A percentile compares a stretch with the other conserved stretches of the same genome.
phyloP scores from a whole-genome alignment of 1,140 invertebrate species.

The Euglossa dilemma region DNA sequence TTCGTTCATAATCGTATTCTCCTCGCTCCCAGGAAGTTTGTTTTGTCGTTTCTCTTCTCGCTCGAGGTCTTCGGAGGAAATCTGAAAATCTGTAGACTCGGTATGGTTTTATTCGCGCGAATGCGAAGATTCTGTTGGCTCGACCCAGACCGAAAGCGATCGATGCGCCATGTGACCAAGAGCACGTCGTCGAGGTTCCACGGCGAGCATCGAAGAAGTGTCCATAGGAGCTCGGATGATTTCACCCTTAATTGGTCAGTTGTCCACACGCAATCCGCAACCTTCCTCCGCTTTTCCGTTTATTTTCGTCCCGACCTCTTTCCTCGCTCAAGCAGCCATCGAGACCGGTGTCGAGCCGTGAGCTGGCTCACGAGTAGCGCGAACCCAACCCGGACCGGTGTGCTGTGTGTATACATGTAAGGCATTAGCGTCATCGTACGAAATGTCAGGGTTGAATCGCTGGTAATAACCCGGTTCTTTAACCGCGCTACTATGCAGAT shows the following conservation, averaged over 20 bases:
- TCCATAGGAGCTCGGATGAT: not conserved
- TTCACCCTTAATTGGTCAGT: not conserved
- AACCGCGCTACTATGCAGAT: constrained; percentile 53
- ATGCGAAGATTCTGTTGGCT: not conserved
- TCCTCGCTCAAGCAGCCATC: not conserved
- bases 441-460: constrained; percentile 66
- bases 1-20: too few relatives aligned
- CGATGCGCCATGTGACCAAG: not conserved
- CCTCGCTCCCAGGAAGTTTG: too few relatives aligned
- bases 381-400: not conserved
- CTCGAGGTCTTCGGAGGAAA: too few relatives aligned
- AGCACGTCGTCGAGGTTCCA: not conserved
- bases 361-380: not conserved
- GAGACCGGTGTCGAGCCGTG: not conserved
- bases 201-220: not conserved
- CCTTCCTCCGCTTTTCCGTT: constrained; percentile 15
- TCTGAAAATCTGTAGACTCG: too few relatives aligned
- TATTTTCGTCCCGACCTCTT: constrained; percentile 27
- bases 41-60: too few relatives aligned
- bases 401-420: constrained; percentile 15
- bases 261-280: not conserved
- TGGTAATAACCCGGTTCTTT: constrained; percentile 63
- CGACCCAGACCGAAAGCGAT: not conserved
- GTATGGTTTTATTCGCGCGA: not conserved
- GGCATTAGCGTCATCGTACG: constrained; percentile 55